phyloP scores from a whole-genome alignment of 2,888 invertebrate genomes.

The Pilophorus perplexus region DNA sequence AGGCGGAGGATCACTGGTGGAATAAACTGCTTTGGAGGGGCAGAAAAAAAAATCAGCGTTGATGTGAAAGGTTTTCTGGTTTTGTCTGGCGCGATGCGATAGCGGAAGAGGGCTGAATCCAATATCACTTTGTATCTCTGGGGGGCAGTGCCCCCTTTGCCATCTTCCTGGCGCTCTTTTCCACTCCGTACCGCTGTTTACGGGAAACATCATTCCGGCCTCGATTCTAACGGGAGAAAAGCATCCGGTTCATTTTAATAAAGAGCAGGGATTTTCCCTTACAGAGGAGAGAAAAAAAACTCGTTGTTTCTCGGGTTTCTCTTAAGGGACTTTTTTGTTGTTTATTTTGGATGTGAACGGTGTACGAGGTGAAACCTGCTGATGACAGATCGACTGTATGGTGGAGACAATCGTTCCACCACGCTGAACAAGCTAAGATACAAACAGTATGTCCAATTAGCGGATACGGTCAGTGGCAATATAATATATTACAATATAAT shows the following conservation, averaged over 20 bases:
- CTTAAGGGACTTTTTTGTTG: too few relatives aligned
- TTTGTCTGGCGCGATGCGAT: conserved; percentile 27
- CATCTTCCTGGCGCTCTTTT: not conserved
- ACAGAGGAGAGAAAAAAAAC: too few relatives aligned
- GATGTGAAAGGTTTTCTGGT: conserved; percentile 28
- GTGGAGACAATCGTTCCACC: too few relatives aligned
- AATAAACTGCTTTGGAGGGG: not conserved
- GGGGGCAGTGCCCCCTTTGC: conserved; percentile 14
- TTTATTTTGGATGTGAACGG: too few relatives aligned
- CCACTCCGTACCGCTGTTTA: too few relatives aligned
- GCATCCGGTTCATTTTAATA: conserved; percentile 28
- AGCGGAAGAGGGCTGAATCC: conserved; percentile 21
- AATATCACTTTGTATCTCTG: conserved; percentile 28
- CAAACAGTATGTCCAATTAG: too few relatives aligned
- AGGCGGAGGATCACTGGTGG: not conserved
- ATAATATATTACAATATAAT: too few relatives aligned
- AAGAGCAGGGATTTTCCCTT: conserved; percentile 18
- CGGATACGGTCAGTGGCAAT: too few relatives aligned
- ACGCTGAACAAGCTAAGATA: too few relatives aligned
- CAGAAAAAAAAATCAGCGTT: not conserved
- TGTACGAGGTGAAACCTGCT: too few relatives aligned
- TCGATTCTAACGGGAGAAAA: conserved; percentile 5
- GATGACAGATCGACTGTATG: too few relatives aligned
- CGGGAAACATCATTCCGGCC: not conserved
- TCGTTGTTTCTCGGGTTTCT: too few relatives aligned